phyloP scores from a whole-genome alignment of 2,888 invertebrate genomes.

The Tiliacea citrago region DNA sequence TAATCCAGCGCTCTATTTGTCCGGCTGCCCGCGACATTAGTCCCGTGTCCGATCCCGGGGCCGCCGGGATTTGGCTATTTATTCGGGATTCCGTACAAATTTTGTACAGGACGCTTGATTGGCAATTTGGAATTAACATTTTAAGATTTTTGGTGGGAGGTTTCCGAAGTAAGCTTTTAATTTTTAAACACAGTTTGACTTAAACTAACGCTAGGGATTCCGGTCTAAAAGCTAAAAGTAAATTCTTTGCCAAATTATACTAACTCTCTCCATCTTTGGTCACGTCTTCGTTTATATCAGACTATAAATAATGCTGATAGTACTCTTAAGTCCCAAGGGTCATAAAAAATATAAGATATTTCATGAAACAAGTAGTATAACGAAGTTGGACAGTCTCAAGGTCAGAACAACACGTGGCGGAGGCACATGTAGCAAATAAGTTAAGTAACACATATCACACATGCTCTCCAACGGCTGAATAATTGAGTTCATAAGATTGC shows the following conservation, averaged over 20 bases:
- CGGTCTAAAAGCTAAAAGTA: not conserved
- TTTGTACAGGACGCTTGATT: conserved; percentile 73
- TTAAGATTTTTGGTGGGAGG: conserved; percentile 49
- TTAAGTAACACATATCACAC: conserved; percentile 34
- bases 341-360: not conserved
- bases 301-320: not conserved
- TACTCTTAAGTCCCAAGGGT: not conserved
- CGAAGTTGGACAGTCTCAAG: conserved; percentile 27
- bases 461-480: conserved; percentile 39
- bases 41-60: conserved; percentile 79
- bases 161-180: conserved; percentile 38
- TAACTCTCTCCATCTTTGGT: not conserved
- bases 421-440: conserved; percentile 37
- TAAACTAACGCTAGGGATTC: not conserved
- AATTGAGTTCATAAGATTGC: conserved; percentile 19
- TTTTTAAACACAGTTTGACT: conserved; percentile 37
- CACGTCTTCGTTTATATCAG: not conserved
- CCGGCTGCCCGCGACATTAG: conserved; percentile 86
- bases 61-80: conserved; percentile 69
- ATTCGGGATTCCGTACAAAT: conserved; percentile 72
- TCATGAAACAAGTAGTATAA: conserved; percentile 6
- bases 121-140: conserved; percentile 63
- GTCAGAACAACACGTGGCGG: conserved; percentile 40
- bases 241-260: not conserved
- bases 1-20: conserved; percentile 86